Evolutionary conservation across 2,113 vertebrate genomes (phyloP).

Genomic region (Malurus melanocephalus): DNA sequence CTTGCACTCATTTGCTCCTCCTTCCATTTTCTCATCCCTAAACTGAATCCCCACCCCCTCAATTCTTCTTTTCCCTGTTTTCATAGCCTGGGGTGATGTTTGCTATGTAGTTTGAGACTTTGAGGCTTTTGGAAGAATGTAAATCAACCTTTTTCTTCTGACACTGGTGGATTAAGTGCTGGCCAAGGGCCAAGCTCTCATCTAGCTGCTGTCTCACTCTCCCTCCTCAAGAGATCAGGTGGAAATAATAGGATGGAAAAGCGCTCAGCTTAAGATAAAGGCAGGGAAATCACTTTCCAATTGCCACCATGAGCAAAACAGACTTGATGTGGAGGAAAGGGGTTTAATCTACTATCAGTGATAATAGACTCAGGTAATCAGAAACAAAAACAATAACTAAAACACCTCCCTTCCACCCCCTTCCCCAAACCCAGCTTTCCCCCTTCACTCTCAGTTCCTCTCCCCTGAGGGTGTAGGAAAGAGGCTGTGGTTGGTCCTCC

Average conservation of each 20-base stretch:
- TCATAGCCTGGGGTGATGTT: neutral
- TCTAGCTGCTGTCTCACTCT: neutral
- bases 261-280: neutral
- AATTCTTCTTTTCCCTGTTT: neutral
- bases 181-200: neutral
- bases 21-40: neutral
- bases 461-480: accelerated
- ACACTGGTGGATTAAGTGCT: neutral
- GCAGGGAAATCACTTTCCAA: neutral
- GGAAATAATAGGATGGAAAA: neutral
- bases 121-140: neutral
- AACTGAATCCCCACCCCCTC: neutral
- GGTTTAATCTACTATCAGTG: neutral
- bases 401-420: accelerated
- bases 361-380: neutral
- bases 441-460: too few species aligned
- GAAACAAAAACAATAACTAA: neutral
- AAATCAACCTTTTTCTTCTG: neutral
- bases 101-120: neutral
- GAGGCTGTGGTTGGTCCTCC: neutral
- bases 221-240: neutral
- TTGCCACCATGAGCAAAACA: neutral
- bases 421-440: neutral
- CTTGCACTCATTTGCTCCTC: neutral
- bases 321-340: neutral